Evolutionary conservation across 2,888 invertebrate species (phyloP).

Genomic region (Dione juno): DNA sequence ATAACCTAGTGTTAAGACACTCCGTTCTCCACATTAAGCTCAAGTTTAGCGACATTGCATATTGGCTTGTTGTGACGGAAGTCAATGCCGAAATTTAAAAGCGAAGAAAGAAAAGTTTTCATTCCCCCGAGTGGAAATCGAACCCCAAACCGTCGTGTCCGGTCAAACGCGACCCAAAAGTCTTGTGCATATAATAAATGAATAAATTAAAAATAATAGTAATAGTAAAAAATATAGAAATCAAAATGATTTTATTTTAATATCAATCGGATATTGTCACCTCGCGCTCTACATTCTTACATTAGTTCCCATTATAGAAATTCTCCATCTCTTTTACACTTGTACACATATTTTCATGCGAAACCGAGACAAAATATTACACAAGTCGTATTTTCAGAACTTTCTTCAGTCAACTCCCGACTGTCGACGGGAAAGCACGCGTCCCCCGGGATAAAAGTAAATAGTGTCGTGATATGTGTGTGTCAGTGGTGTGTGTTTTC

Average conservation of each 20-base stretch:
- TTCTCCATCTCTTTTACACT: constrained; percentile 21
- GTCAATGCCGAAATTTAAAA: too few relatives aligned
- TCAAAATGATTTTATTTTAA: constrained; percentile 12
- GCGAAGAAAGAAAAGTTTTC: not conserved
- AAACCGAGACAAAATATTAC: constrained; percentile 23
- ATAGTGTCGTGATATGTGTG: constrained; percentile 18
- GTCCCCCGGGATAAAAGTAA: constrained; percentile 12
- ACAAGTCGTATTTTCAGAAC: constrained; percentile 39
- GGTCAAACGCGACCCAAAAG: too few relatives aligned
- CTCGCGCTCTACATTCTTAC: constrained; percentile 23
- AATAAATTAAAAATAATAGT: not conserved
- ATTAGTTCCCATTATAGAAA: constrained; percentile 33
- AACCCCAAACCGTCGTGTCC: not conserved
- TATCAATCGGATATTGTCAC: constrained; percentile 28
- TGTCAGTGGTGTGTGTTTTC: constrained; percentile 17
- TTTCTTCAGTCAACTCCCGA: constrained; percentile 42
- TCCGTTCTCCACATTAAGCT: not conserved
- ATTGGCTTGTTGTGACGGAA: too few relatives aligned
- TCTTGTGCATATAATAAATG: not conserved
- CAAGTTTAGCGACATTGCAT: not conserved
- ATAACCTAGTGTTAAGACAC: not conserved
- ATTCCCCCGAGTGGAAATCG: not conserved
- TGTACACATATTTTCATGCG: not conserved
- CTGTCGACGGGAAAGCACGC: constrained; percentile 34
- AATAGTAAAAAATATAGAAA: not conserved